Percentiles rank a stretch among this genome's conserved stretches.
These are phyloP conservation scores for Microchirus variegatus DNA, from an alignment of 2,797 vertebrate species.

Conservation along the genomic window DNA sequence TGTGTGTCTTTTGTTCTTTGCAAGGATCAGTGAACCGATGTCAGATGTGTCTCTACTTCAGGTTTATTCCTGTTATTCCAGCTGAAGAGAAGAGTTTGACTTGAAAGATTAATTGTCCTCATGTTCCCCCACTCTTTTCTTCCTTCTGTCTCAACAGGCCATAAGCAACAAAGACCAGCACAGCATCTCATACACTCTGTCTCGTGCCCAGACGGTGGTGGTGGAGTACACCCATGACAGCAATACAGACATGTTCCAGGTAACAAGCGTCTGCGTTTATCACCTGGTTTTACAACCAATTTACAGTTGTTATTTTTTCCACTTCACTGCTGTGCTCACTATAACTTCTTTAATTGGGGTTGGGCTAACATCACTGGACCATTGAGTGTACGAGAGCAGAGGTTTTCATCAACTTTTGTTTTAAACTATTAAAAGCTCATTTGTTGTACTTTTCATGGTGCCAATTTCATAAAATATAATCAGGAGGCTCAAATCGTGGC, in stretches of 20 bases:
- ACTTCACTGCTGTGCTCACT: neutral
- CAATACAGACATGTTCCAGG: slow-evolving; percentile 99
- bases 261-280: slow-evolving; percentile 63
- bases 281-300: slow-evolving; percentile 9
- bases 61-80: too few species aligned
- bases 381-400: too few species aligned
- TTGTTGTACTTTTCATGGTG: neutral
- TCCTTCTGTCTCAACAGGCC: slow-evolving; percentile 81
- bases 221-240: slow-evolving; percentile 98
- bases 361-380: neutral
- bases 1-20: slow-evolving; percentile 26
- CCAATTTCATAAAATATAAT: neutral
- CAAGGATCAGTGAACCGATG: slow-evolving; percentile 11
- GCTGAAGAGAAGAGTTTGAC: neutral
- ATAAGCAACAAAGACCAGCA: slow-evolving; percentile 99
- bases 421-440: neutral
- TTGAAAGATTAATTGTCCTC: neutral
- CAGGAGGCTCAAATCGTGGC: neutral
- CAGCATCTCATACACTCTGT: slow-evolving; percentile 98
- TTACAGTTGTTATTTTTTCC: slow-evolving; percentile 16
- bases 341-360: neutral
- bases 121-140: neutral
- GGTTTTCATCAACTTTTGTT: slow-evolving; percentile 2
- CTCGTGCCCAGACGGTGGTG: slow-evolving; percentile 95
- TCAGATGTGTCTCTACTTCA: neutral